Conservation (phyloP, 92 coral and sea anemone genomes). For the Pocillopora grandis region DNA sequence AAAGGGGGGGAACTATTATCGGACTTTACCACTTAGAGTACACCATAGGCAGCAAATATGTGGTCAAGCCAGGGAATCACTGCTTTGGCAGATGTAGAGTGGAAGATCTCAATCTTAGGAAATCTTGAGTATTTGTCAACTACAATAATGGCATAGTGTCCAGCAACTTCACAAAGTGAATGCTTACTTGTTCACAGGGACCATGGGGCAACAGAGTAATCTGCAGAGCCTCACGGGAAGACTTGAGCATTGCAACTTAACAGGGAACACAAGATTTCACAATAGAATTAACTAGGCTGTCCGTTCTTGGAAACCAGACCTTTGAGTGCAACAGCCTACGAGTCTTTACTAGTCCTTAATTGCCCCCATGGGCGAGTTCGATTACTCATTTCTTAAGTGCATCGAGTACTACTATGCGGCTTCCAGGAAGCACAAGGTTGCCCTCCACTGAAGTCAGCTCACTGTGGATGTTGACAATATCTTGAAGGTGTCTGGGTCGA, state of each 20-base stretch:
- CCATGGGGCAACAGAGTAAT: too few relatives aligned
- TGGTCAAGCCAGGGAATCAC: too few relatives aligned
- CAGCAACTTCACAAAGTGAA: too few relatives aligned
- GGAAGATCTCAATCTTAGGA: constrained; percentile 15
- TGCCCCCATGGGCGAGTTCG: too few relatives aligned
- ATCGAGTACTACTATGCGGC: too few relatives aligned
- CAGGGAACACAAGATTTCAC: constrained; percentile 24
- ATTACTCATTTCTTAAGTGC: too few relatives aligned
- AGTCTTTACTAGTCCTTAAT: too few relatives aligned
- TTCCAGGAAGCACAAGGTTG: not conserved
- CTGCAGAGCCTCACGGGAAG: too few relatives aligned
- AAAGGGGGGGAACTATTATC: too few relatives aligned
- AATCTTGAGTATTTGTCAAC: constrained; percentile 25
- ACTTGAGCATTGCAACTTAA: not conserved
- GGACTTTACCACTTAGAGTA: too few relatives aligned
- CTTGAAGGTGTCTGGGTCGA: constrained; percentile 32
- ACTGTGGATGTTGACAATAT: constrained; percentile 37
- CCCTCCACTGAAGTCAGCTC: constrained; percentile 42
- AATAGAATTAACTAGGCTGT: constrained; percentile 33
- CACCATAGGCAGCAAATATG: too few relatives aligned
- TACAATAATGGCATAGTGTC: not conserved
- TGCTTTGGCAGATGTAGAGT: not conserved
- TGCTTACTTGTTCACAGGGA: too few relatives aligned
- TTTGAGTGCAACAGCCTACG: constrained; percentile 9
- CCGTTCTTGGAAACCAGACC: constrained; percentile 43